phyloP scores from a whole-genome alignment of 2,888 invertebrate genomes.

The Cheilosia pagana region DNA sequence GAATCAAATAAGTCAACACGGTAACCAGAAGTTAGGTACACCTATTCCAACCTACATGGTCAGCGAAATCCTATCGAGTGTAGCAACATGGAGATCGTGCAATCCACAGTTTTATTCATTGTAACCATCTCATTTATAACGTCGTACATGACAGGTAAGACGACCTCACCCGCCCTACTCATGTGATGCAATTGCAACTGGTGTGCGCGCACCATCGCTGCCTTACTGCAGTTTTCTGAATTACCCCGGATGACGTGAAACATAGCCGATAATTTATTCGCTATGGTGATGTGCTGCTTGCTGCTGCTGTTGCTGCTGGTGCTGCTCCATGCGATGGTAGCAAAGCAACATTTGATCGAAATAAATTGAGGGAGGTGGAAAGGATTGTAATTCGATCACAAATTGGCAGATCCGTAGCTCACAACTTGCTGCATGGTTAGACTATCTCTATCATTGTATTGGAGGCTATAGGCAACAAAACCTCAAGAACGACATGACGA shows the following conservation, averaged over 20 bases:
- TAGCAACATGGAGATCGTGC: conserved; percentile 47
- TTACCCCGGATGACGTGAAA: conserved; percentile 32
- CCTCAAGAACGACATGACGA: neutral
- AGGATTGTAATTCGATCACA: conserved; percentile 48
- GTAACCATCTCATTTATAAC: conserved; percentile 54
- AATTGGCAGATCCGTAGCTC: conserved; percentile 42
- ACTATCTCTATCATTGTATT: neutral
- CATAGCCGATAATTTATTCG: conserved; percentile 49
- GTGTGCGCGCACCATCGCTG: conserved; percentile 14
- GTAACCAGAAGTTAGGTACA: neutral
- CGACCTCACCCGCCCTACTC: conserved; percentile 55
- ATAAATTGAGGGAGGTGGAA: conserved; percentile 35
- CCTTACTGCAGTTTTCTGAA: conserved; percentile 10
- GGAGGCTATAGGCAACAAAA: conserved; percentile 8
- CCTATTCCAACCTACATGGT: neutral
- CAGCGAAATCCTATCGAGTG: conserved; percentile 13
- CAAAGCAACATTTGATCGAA: conserved; percentile 25
- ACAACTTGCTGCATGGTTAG: conserved; percentile 13
- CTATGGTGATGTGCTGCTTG: conserved; percentile 31
- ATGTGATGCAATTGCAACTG: conserved; percentile 39
- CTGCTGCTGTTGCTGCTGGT: conserved; percentile 5
- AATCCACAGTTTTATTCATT: conserved; percentile 33
- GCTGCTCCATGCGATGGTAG: neutral
- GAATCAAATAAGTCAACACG: neutral
- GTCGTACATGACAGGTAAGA: conserved; percentile 54